phyloP scores from a whole-genome alignment of 2,797 vertebrate genomes.

The Myripristis jacobus region DNA sequence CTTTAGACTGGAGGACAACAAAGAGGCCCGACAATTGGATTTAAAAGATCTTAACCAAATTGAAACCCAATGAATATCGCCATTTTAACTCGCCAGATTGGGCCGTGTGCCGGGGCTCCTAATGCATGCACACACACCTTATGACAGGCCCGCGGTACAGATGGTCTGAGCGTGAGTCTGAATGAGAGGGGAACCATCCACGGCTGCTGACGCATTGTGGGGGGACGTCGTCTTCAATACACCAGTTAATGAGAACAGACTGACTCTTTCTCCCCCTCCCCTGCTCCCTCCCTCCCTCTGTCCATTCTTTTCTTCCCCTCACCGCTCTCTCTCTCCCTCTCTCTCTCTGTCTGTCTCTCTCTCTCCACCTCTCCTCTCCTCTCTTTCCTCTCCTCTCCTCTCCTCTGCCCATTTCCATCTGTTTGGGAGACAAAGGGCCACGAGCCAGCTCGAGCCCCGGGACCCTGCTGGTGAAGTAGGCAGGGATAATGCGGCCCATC shows the following conservation, averaged over 20 bases:
- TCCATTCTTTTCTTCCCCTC: constrained; percentile 60
- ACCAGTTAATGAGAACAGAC: constrained; percentile 89
- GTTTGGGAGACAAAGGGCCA: constrained; percentile 88
- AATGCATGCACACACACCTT: constrained; percentile 79
- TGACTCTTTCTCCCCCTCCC: constrained; percentile 79
- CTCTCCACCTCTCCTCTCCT: too few species aligned
- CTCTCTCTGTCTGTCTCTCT: constrained; percentile 54
- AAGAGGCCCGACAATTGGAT: constrained; percentile 74
- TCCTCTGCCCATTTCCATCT: constrained; percentile 87
- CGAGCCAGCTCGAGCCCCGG: constrained; percentile 83
- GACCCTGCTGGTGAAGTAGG: constrained; percentile 89
- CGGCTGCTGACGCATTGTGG: constrained; percentile 83
- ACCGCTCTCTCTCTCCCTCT: constrained; percentile 38
- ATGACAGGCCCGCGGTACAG: constrained; percentile 80
- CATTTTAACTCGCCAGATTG: constrained; percentile 77
- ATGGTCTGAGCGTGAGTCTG: constrained; percentile 84
- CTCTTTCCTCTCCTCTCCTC: too few species aligned
- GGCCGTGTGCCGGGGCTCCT: constrained; percentile 59
- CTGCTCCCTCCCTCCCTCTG: constrained; percentile 59
- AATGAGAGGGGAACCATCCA: constrained; percentile 81
- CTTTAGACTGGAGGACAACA: constrained; percentile 41
- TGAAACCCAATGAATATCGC: constrained; percentile 75
- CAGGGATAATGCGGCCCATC: constrained; percentile 86
- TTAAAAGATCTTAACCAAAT: constrained; percentile 78
- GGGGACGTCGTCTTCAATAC: constrained; percentile 83